Base-by-base conservation (phyloP, 1,140 invertebrate genomes). In the Lysiphlebus fabarum region DNA sequence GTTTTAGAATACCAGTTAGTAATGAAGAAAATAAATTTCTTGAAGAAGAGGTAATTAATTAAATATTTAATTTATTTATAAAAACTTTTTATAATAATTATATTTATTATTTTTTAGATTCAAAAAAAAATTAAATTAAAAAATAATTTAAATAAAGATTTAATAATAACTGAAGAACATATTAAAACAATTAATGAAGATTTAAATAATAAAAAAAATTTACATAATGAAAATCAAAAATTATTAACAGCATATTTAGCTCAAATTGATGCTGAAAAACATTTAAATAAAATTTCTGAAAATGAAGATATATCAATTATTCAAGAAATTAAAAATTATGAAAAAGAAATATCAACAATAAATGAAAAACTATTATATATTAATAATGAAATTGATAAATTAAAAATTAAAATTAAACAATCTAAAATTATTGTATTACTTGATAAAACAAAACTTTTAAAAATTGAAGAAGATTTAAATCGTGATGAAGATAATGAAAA, bases 1-100 rank as follows among this genome's bases (percentile, higher is more conserved):
- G 87, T 10, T 88, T 87, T 59, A 82, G 84, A 65, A 84, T 90
- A 65, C 89, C 89, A 5, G 80, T 90, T 12, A 85, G 88, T 5
- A 88, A 89, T 76, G 81, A 82, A 53, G 84, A 86, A 69, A 91
- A 91, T 65, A 83, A 84, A 73, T 70, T 65, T 64, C 74, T 90
- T 10, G 86, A 90, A 75, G 77, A 71, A 70, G 78, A 81, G 71
- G 85, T 80, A 79, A 51, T 47, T 41, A 50, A 41, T 26, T 45
- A 45, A 38, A 45, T 45, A 45, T 58, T 12, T 33, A 38, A 54
- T 62, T 47, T 45, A 55, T 47, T 11, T 6, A 43, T 26, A 38
- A 47, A n/a, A n/a, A n/a, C n/a, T n/a, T n/a, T n/a, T n/a, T n/a
- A n/a, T n/a, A n/a, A n/a, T n/a, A n/a, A n/a, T n/a, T n/a, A n/a